phyloP scores from a whole-genome alignment of 1,140 invertebrate species.

The Drosophila sulfurigaster region DNA sequence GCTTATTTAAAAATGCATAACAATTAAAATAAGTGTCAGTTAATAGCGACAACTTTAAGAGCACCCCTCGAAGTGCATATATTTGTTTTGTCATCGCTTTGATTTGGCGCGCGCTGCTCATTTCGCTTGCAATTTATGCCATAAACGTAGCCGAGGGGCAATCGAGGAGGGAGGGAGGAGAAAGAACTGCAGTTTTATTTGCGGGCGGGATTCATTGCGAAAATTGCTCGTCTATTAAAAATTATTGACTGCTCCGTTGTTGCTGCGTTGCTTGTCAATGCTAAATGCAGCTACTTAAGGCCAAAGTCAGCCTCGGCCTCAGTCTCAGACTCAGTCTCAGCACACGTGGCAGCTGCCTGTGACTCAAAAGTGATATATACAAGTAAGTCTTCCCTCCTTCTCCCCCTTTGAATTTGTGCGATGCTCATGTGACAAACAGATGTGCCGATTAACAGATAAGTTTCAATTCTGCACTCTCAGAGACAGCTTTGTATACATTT shows the following conservation, averaged over 20 bases:
- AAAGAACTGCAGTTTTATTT: slow-evolving; percentile 7
- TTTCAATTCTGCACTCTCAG: slow-evolving; percentile 57
- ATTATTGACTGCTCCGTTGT: slow-evolving; percentile 36
- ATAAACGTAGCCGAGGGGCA: slow-evolving; percentile 8
- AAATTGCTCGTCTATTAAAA: slow-evolving; percentile 70
- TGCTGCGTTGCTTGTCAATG: slow-evolving; percentile 38
- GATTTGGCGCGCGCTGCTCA: slow-evolving; percentile 69
- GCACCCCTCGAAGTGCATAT: slow-evolving; percentile 36
- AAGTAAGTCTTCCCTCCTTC: not conserved
- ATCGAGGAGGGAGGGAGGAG: not conserved
- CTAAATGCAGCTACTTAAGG: slow-evolving; percentile 55
- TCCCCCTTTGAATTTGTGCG: not conserved
- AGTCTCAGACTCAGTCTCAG: slow-evolving; percentile 7
- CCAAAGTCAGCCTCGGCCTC: slow-evolving; percentile 39
- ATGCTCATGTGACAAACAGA: slow-evolving; percentile 76
- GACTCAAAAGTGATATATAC: slow-evolving; percentile 16
- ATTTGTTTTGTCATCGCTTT: slow-evolving; percentile 65
- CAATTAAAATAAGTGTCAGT: not conserved
- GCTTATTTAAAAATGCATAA: too few species aligned
- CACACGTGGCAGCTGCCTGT: slow-evolving; percentile 64
- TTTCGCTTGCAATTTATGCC: slow-evolving; percentile 74
- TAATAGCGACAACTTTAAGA: not conserved
- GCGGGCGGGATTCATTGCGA: slow-evolving; percentile 41
- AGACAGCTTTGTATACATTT: not conserved
- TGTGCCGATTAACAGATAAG: slow-evolving; percentile 79